phyloP scores from a whole-genome alignment of 92 coral and sea anemone genomes.

The Diadumene lineata region DNA sequence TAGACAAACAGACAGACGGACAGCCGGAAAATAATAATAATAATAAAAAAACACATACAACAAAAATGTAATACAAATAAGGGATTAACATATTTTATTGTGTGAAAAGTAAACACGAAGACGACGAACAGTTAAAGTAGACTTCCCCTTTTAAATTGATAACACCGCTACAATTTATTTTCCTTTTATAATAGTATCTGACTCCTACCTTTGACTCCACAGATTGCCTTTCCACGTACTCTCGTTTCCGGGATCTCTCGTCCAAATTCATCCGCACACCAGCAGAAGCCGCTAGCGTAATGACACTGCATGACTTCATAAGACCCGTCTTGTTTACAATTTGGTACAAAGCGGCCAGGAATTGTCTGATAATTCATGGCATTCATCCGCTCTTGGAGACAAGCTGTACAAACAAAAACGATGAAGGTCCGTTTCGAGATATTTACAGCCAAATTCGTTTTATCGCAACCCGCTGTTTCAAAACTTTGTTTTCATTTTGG shows the following conservation, averaged over 20 bases:
- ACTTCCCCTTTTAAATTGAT: too few species aligned
- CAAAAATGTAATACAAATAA: too few species aligned
- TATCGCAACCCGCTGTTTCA: too few species aligned
- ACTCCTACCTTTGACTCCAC: conserved; percentile 51
- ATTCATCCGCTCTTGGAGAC: conserved; percentile 55
- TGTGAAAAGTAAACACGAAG: too few species aligned
- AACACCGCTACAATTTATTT: too few species aligned
- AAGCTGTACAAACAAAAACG: conserved; percentile 9
- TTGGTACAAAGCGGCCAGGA: conserved; percentile 73
- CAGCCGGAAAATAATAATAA: too few species aligned
- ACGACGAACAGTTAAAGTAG: too few species aligned
- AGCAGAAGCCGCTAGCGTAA: conserved; percentile 54
- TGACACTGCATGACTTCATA: conserved; percentile 73
- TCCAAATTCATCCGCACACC: conserved; percentile 80
- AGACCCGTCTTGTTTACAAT: conserved; percentile 56
- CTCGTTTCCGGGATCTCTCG: conserved; percentile 76
- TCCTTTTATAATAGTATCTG: too few species aligned
- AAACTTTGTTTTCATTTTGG: too few species aligned
- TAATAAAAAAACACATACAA: too few species aligned
- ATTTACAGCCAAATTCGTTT: neutral
- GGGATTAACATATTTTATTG: too few species aligned
- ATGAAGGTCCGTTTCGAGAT: neutral
- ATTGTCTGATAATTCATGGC: conserved; percentile 55
- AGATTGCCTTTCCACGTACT: conserved; percentile 62
- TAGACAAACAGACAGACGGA: too few species aligned